These are phyloP conservation scores for Temnothorax longispinosus DNA, from an alignment of 1,140 invertebrate genomes.

Conservation along the genomic window DNA sequence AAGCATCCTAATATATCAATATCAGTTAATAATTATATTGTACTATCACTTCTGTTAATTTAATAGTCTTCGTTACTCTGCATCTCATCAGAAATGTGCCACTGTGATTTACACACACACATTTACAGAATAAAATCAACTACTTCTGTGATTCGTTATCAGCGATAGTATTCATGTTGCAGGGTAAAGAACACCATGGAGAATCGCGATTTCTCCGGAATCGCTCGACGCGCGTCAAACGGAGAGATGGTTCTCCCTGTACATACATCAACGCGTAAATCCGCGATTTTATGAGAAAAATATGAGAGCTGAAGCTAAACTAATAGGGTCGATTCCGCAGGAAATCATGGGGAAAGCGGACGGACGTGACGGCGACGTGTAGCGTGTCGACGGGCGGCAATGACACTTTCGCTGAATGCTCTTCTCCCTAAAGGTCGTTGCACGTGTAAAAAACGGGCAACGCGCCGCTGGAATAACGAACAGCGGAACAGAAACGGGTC, in stretches of 20 bases:
- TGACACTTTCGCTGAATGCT: slow-evolving; percentile 70
- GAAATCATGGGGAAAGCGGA: slow-evolving; percentile 65
- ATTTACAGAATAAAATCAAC: slow-evolving; percentile 12
- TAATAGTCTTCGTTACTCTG: neutral
- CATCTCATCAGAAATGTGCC: neutral
- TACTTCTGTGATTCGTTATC: slow-evolving; percentile 1
- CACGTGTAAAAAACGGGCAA: slow-evolving; percentile 71
- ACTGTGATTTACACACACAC: neutral
- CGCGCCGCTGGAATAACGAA: slow-evolving; percentile 63
- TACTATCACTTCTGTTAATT: neutral
- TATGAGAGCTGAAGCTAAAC: slow-evolving; percentile 55
- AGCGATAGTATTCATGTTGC: neutral
- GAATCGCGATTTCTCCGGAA: slow-evolving; percentile 35
- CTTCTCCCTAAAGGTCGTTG: slow-evolving; percentile 69
- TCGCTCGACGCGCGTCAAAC: neutral
- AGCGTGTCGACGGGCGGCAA: slow-evolving; percentile 58
- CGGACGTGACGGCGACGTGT: slow-evolving; percentile 46
- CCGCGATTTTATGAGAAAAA: slow-evolving; percentile 41
- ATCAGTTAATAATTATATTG: neutral
- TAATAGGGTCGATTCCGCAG: slow-evolving; percentile 45
- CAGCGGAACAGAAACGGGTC: slow-evolving; percentile 56
- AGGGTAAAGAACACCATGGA: neutral
- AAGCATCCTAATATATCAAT: neutral
- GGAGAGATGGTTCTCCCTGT: neutral
- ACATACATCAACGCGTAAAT: neutral